phyloP scores from a whole-genome alignment of 2,888 invertebrate genomes.

The Laothoe populi region DNA sequence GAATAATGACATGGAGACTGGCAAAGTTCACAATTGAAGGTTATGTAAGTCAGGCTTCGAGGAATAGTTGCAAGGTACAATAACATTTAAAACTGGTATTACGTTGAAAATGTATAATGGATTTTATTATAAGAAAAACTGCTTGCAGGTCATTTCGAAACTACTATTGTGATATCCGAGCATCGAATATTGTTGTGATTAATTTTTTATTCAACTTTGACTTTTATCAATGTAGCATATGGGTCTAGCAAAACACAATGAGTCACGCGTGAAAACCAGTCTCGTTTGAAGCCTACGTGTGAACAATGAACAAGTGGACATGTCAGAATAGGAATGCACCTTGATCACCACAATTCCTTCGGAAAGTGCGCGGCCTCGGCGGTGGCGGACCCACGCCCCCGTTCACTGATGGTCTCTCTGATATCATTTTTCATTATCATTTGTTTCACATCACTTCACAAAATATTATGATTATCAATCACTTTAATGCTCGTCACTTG shows the following conservation, averaged over 20 bases:
- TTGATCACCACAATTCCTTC: conserved; percentile 86
- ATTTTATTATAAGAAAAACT: neutral
- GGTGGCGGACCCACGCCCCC: conserved; percentile 72
- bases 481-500: conserved; percentile 33
- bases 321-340: conserved; percentile 56
- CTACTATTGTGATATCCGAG: too few relatives aligned
- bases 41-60: conserved; percentile 22
- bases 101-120: neutral
- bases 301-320: conserved; percentile 27
- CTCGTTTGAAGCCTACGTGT: conserved; percentile 26
- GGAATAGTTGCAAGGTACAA: conserved; percentile 31
- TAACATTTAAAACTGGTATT: neutral
- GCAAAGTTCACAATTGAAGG: conserved; percentile 22
- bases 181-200: too few relatives aligned
- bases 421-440: conserved; percentile 79
- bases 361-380: conserved; percentile 78
- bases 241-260: conserved; percentile 29
- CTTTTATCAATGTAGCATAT: neutral
- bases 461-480: conserved; percentile 43
- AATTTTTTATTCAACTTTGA: neutral
- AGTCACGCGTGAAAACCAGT: conserved; percentile 32
- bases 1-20: conserved; percentile 8
- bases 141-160: too few relatives aligned
- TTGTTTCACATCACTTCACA: conserved; percentile 54
- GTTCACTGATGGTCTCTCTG: conserved; percentile 73